Percentiles rank a stretch among this genome's conserved stretches.
These are phyloP conservation scores for Plagiodera versicolora DNA, from an alignment of 2,888 invertebrate species.

Conservation along the genomic window DNA sequence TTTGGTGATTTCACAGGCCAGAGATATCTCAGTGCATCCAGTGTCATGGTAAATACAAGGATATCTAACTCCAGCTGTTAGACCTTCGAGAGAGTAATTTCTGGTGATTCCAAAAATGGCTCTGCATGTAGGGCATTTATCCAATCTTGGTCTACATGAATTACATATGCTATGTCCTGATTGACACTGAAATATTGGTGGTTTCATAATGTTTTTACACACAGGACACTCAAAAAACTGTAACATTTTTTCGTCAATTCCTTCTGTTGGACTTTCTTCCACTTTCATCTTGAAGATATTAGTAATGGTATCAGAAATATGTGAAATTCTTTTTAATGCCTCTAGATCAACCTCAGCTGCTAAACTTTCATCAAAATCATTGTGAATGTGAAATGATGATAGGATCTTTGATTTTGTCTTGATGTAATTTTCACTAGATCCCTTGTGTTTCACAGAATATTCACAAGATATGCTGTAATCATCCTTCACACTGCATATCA, in stretches of 20 bases:
- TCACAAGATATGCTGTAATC: constrained; percentile 36
- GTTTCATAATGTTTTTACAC: constrained; percentile 47
- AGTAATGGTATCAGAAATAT: constrained; percentile 36
- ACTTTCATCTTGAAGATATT: constrained; percentile 39
- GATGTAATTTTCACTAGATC: constrained; percentile 41
- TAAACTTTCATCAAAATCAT: constrained; percentile 34
- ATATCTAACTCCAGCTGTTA: constrained; percentile 43
- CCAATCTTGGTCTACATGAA: constrained; percentile 43
- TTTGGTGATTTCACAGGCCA: constrained; percentile 34
- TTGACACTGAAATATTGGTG: constrained; percentile 48
- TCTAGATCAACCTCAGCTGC: constrained; percentile 40
- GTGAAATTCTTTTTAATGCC: constrained; percentile 41
- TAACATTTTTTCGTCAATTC: constrained; percentile 43
- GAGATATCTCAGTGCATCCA: constrained; percentile 41
- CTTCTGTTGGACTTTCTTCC: constrained; percentile 28
- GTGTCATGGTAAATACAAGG: constrained; percentile 45
- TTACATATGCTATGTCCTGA: constrained; percentile 49
- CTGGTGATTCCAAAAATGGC: constrained; percentile 44
- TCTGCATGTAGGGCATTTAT: constrained; percentile 47
- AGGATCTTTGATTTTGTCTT: constrained; percentile 42
- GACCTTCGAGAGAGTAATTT: constrained; percentile 47
- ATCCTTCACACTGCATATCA: constrained; percentile 43
- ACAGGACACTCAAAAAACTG: constrained; percentile 49
- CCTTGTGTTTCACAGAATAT: constrained; percentile 45
- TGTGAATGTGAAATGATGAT: constrained; percentile 33